These are phyloP conservation scores for Hipposideros larvatus DNA, from an alignment of 2,797 vertebrate genomes.

Conservation along the genomic window DNA sequence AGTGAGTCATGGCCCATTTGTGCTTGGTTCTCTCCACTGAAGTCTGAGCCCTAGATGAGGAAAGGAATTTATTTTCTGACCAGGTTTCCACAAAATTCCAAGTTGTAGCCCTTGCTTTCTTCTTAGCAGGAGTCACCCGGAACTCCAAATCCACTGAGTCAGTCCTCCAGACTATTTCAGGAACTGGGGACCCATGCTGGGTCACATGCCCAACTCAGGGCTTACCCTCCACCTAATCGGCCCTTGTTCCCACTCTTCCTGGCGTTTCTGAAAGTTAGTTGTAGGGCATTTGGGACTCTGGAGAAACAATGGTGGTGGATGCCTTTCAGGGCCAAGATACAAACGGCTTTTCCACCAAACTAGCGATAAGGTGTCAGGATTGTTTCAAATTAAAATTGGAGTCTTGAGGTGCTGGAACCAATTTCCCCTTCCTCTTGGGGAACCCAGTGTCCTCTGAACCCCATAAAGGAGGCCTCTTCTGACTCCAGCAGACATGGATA, in stretches of 20 bases:
- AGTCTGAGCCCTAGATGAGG: not conserved
- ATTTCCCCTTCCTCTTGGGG: not conserved
- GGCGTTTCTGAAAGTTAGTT: not conserved
- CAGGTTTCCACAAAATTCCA: not conserved
- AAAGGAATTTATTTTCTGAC: not conserved
- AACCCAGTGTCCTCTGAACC: not conserved
- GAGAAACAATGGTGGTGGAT: not conserved
- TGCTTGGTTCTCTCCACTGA: not conserved
- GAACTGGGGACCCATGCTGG: not conserved
- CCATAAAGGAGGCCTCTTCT: not conserved
- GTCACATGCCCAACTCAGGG: not conserved
- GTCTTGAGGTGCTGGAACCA: not conserved
- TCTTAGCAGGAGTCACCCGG: not conserved
- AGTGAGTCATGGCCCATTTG: not conserved
- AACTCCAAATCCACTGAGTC: not conserved
- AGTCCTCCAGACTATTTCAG: not conserved
- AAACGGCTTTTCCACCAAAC: not conserved
- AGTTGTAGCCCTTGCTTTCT: not conserved
- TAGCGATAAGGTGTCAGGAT: not conserved
- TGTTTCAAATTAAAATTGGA: constrained; percentile 35
- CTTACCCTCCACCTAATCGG: not conserved
- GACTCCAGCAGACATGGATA: not conserved
- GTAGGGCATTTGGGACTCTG: not conserved
- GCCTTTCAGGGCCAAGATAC: not conserved
- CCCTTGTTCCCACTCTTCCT: not conserved